Conservation (phyloP, 2,113 vertebrate species). For the Physeter macrocephalus region DNA sequence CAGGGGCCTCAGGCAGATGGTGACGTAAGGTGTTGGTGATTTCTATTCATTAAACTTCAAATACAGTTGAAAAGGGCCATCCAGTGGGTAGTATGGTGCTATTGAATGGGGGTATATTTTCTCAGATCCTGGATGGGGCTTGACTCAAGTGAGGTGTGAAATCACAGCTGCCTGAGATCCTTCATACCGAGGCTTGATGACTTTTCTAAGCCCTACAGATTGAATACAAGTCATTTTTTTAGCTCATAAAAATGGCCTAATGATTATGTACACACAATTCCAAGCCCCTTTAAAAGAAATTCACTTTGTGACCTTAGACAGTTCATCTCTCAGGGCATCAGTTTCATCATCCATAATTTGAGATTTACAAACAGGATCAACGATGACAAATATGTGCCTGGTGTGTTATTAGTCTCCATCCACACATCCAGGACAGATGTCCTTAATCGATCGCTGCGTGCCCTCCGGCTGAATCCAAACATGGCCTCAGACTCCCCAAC, state of each 20-base stretch:
- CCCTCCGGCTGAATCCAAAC: neutral
- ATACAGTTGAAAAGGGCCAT: neutral
- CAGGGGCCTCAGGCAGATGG: neutral
- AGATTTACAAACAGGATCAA: neutral
- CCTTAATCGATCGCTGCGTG: fast-evolving
- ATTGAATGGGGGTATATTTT: neutral
- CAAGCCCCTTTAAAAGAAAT: neutral
- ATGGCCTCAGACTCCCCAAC: neutral
- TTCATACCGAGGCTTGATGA: neutral
- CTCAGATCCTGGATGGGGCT: neutral
- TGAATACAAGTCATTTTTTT: neutral
- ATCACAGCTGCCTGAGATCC: neutral
- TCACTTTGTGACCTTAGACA: neutral
- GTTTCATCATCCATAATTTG: neutral
- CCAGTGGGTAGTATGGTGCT: neutral
- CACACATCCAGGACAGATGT: neutral
- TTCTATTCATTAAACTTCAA: neutral
- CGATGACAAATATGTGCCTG: neutral
- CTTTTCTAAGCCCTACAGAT: neutral
- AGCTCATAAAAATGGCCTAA: neutral
- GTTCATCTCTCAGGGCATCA: neutral
- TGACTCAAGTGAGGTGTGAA: neutral
- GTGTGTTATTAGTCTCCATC: neutral
- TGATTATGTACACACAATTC: neutral
- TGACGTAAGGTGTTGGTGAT: neutral